These are phyloP conservation scores for Bursaphelenchus mucronatus DNA, from an alignment of 1,140 invertebrate genomes.

Conservation along the genomic window DNA sequence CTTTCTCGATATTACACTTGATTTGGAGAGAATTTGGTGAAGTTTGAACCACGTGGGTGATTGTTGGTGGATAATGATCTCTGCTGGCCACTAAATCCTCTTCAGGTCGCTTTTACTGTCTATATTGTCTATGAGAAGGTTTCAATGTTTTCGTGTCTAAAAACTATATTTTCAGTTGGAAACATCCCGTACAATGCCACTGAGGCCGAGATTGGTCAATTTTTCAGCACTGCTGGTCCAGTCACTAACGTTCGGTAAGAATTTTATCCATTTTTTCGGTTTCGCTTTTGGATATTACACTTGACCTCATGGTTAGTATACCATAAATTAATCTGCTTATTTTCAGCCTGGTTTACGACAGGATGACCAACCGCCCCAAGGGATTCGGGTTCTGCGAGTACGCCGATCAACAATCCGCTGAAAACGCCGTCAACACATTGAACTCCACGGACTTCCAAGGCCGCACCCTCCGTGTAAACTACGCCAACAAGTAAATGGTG, in stretches of 20 bases:
- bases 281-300: too few species aligned
- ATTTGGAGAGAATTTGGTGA: too few species aligned
- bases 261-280: neutral
- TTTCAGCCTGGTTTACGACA: slow-evolving; percentile 85
- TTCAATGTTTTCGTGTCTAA: too few species aligned
- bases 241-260: slow-evolving; percentile 66
- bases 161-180: slow-evolving; percentile 71
- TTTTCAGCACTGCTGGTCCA: slow-evolving; percentile 93
- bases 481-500: slow-evolving; percentile 48
- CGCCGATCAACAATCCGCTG: slow-evolving; percentile 75
- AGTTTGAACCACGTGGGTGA: too few species aligned
- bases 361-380: slow-evolving; percentile 97
- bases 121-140: too few species aligned
- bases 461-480: slow-evolving; percentile 83
- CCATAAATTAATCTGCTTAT: neutral
- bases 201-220: slow-evolving; percentile 96
- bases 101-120: too few species aligned
- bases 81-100: too few species aligned
- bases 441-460: slow-evolving; percentile 97
- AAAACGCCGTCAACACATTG: slow-evolving; percentile 95
- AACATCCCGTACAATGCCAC: slow-evolving; percentile 99
- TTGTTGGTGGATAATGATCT: too few species aligned
- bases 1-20: too few species aligned
- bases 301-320: neutral
- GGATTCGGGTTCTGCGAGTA: slow-evolving; percentile 99